phyloP scores from a whole-genome alignment of 2,888 invertebrate species.

The Mongoloraphidia duomilia region DNA sequence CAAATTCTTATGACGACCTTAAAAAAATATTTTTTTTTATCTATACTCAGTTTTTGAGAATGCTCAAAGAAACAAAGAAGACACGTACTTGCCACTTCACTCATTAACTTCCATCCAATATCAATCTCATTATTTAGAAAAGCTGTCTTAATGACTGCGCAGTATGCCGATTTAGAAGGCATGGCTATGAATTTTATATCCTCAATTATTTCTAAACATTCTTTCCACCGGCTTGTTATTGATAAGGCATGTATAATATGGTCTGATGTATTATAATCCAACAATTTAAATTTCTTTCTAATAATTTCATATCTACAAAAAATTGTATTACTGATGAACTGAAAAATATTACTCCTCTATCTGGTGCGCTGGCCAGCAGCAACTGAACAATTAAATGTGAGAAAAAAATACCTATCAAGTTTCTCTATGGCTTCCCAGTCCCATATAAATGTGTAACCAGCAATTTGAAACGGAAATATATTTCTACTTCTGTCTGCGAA shows the following conservation, averaged over 20 bases:
- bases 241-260: slow-evolving; percentile 46
- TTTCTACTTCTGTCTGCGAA: no score
- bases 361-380: no score
- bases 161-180: slow-evolving; percentile 36
- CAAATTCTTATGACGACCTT: slow-evolving; percentile 27
- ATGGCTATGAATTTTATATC: slow-evolving; percentile 35
- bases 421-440: no score
- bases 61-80: neutral
- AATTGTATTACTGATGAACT: neutral
- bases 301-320: slow-evolving; percentile 25
- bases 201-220: slow-evolving; percentile 42
- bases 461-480: no score
- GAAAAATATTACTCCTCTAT: no score
- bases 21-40: neutral
- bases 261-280: slow-evolving; percentile 47
- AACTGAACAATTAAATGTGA: no score
- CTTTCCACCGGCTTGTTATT: slow-evolving; percentile 46
- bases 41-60: no score
- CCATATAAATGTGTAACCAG: no score
- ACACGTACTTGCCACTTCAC: slow-evolving; percentile 32
- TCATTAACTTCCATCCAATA: slow-evolving; percentile 45
- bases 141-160: slow-evolving; percentile 39
- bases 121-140: slow-evolving; percentile 39
- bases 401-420: no score
- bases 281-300: slow-evolving; percentile 35